These are phyloP conservation scores for Eristalis arbustorum DNA, from an alignment of 2,888 invertebrate genomes.

Conservation along the genomic window DNA sequence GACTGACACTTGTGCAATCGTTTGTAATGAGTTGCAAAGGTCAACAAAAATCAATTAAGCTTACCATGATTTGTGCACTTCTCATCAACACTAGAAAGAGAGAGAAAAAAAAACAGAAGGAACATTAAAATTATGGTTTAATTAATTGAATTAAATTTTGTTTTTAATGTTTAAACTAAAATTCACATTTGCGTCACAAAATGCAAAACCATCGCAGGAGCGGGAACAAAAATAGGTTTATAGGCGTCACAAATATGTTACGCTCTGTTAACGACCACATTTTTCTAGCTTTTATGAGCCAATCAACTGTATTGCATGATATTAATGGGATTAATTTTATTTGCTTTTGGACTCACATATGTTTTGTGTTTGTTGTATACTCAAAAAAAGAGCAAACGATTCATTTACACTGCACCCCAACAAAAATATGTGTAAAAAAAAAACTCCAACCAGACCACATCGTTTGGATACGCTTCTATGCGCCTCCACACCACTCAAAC, in stretches of 20 bases:
- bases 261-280: slow-evolving; percentile 47
- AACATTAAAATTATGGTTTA: slow-evolving; percentile 2
- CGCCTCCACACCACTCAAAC: not conserved
- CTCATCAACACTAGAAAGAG: slow-evolving; percentile 50
- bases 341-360: not conserved
- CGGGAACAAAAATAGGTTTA: not conserved
- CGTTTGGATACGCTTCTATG: not conserved
- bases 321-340: slow-evolving; percentile 37
- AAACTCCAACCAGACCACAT: not conserved
- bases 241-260: slow-evolving; percentile 19
- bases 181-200: slow-evolving; percentile 26
- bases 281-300: slow-evolving; percentile 37
- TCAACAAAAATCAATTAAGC: slow-evolving; percentile 6
- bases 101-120: slow-evolving; percentile 13
- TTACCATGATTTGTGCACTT: slow-evolving; percentile 60
- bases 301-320: slow-evolving; percentile 46
- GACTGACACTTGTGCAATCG: not conserved
- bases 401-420: not conserved
- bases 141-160: not conserved
- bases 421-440: too few species aligned
- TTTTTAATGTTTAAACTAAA: not conserved
- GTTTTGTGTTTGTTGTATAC: not conserved
- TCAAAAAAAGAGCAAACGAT: not conserved
- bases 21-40: not conserved
- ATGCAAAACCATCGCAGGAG: not conserved